A percentile compares a stretch with the other conserved stretches of the same genome.
Conservation (phyloP, 2,888 invertebrate species). For the Iselma pallidipennis region DNA sequence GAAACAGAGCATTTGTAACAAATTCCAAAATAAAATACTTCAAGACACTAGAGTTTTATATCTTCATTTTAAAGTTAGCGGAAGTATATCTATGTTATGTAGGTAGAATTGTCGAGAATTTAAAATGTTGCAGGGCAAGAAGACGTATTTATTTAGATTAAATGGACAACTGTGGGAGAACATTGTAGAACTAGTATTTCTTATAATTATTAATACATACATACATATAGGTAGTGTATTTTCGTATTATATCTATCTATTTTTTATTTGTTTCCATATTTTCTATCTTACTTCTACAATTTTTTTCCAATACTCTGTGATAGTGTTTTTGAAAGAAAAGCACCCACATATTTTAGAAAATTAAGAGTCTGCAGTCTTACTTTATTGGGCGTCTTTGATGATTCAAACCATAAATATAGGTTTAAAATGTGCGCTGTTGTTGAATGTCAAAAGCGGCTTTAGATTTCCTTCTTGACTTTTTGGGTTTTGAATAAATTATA, state of each 20-base stretch:
- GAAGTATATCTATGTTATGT: constrained; percentile 32
- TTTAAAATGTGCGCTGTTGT: constrained; percentile 50
- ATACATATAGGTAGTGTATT: constrained; percentile 13
- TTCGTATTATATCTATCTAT: not conserved
- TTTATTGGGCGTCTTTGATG: constrained; percentile 14
- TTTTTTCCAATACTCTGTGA: not conserved
- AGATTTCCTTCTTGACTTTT: constrained; percentile 47
- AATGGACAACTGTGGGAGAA: constrained; percentile 47
- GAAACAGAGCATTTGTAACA: too few relatives aligned
- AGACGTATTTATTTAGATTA: constrained; percentile 51
- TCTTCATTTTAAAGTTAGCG: constrained; percentile 48
- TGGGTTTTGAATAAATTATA: constrained; percentile 48
- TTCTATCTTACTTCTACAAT: not conserved
- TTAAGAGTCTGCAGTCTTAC: constrained; percentile 6
- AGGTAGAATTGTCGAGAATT: constrained; percentile 47
- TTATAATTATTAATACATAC: constrained; percentile 44
- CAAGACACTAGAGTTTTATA: constrained; percentile 43
- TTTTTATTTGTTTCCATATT: not conserved
- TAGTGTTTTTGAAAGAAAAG: constrained; percentile 5
- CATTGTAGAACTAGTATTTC: constrained; percentile 38
- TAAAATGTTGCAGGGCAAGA: constrained; percentile 44
- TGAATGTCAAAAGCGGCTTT: constrained; percentile 46
- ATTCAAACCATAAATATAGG: constrained; percentile 46
- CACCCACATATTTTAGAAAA: not conserved
- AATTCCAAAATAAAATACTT: not conserved